Evolutionary conservation across 1,140 invertebrate genomes (phyloP).

Genomic region (Calliphora vicina): DNA sequence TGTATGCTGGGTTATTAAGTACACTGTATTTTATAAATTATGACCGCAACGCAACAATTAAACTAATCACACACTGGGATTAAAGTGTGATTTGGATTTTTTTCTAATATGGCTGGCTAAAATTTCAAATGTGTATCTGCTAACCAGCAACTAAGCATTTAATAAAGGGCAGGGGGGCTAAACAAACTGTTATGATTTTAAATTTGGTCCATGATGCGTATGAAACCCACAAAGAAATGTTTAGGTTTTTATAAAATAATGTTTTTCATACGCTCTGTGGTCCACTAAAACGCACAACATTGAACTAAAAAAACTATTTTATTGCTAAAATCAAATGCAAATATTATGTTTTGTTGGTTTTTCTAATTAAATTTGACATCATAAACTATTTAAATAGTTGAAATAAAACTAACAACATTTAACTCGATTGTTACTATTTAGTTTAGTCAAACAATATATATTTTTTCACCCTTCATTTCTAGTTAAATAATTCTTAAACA

Average conservation of each 20-base stretch:
- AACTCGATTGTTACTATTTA: too few relatives aligned
- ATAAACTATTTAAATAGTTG: not conserved
- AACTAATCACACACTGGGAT: conserved; percentile 62
- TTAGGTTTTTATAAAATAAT: conserved; percentile 1
- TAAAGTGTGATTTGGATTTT: conserved; percentile 60
- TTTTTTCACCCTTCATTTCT: not conserved
- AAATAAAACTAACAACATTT: not conserved
- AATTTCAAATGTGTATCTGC: not conserved
- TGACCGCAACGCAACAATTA: conserved; percentile 54
- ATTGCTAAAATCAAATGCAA: conserved; percentile 6
- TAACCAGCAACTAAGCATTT: too few relatives aligned
- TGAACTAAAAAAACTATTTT: not conserved
- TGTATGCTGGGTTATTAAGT: too few relatives aligned
- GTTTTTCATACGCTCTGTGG: conserved; percentile 14
- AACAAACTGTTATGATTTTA: conserved; percentile 23
- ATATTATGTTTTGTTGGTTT: conserved; percentile 26
- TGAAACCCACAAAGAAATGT: not conserved
- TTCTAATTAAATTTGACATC: conserved; percentile 23
- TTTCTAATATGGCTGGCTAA: not conserved
- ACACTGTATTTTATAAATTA: not conserved
- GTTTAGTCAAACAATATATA: not conserved
- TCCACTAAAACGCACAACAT: not conserved
- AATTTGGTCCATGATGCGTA: conserved; percentile 15
- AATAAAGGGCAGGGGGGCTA: not conserved
- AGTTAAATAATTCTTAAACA: not conserved